phyloP scores from a whole-genome alignment of 1,140 invertebrate genomes.

The Xylocopa sonorina region DNA sequence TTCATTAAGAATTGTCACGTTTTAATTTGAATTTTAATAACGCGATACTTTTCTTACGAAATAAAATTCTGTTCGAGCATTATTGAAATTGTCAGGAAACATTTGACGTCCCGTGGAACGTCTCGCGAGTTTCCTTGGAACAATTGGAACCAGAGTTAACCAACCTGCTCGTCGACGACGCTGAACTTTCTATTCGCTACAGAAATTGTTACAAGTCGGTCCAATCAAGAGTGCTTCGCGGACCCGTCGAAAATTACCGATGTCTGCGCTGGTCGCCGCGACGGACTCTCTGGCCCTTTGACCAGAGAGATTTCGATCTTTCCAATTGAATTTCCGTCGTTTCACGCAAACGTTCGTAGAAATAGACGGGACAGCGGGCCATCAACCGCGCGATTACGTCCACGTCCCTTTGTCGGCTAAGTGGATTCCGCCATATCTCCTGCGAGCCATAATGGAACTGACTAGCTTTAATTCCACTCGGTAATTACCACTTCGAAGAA shows the following conservation, averaged over 20 bases:
- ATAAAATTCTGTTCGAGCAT: too few species aligned
- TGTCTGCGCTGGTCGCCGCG: neutral
- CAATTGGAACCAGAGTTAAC: too few species aligned
- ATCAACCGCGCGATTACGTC: neutral
- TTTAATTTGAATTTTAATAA: too few species aligned
- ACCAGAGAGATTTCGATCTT: neutral
- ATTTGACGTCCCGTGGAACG: too few species aligned
- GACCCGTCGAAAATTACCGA: neutral
- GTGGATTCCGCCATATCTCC: neutral
- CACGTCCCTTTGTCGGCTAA: neutral
- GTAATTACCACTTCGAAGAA: constrained; percentile 3
- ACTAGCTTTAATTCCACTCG: neutral
- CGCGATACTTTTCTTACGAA: too few species aligned
- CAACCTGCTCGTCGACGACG: too few species aligned
- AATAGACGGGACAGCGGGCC: neutral
- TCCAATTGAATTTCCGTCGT: neutral
- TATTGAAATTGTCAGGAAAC: too few species aligned
- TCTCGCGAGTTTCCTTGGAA: too few species aligned
- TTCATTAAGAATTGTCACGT: too few species aligned
- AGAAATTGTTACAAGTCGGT: neutral
- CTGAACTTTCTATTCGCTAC: too few species aligned
- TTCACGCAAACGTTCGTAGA: neutral
- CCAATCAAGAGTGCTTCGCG: neutral
- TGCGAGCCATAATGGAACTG: neutral
- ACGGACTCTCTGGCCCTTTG: neutral